These are phyloP conservation scores for Noctua janthe DNA, from an alignment of 2,888 invertebrate genomes.

Conservation along the genomic window DNA sequence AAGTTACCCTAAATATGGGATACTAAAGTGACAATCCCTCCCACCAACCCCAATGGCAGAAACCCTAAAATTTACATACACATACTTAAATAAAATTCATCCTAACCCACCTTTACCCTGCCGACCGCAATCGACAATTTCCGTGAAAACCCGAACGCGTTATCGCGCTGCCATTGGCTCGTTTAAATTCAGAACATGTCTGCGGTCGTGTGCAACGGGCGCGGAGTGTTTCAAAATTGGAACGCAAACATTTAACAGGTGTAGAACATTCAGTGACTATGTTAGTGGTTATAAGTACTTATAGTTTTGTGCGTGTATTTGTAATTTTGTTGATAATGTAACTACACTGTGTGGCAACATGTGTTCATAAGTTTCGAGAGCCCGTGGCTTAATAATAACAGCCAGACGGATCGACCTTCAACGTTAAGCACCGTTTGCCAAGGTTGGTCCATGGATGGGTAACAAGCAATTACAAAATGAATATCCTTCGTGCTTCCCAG, in stretches of 20 bases:
- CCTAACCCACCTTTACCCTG: constrained; percentile 41
- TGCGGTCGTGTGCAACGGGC: constrained; percentile 82
- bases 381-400: neutral
- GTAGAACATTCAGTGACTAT: constrained; percentile 67
- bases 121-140: constrained; percentile 68
- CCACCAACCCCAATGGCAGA: constrained; percentile 12
- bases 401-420: neutral
- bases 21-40: constrained; percentile 10
- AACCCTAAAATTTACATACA: constrained; percentile 57
- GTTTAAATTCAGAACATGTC: constrained; percentile 85
- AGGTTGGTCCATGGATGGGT: neutral
- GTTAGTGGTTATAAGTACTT: constrained; percentile 62
- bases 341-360: neutral
- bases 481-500: neutral
- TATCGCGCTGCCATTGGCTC: constrained; percentile 80
- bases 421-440: neutral
- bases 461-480: neutral
- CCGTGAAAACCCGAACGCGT: constrained; percentile 68
- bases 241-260: constrained; percentile 73
- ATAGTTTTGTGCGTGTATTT: constrained; percentile 53
- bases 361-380: neutral
- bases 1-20: constrained; percentile 23
- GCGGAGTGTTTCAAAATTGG: constrained; percentile 77
- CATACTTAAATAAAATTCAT: constrained; percentile 65
- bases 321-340: constrained; percentile 19